A percentile compares a stretch with the other conserved stretches of the same genome.
These are phyloP conservation scores for Syngnathus floridae DNA, from an alignment of 2,113 vertebrate species.

Conservation along the genomic window DNA sequence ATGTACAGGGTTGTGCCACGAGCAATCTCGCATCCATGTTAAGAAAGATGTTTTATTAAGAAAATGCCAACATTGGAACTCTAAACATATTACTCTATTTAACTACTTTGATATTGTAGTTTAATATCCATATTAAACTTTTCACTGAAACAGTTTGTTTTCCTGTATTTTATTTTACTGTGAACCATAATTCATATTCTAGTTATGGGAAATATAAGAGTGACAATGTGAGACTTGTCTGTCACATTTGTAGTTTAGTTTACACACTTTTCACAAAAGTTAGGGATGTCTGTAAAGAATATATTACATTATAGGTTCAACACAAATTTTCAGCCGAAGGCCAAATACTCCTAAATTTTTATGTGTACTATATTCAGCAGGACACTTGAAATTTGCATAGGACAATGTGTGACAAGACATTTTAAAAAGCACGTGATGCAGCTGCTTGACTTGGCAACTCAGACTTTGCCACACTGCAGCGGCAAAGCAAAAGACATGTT, in stretches of 20 bases:
- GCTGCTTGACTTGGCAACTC: neutral
- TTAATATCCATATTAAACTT: slow-evolving; percentile 33
- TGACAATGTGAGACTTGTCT: neutral
- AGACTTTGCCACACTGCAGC: neutral
- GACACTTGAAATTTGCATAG: neutral
- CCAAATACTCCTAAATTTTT: neutral
- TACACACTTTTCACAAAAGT: neutral
- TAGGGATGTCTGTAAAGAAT: neutral
- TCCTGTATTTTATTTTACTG: slow-evolving; percentile 6
- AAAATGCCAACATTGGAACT: neutral
- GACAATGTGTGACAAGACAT: neutral
- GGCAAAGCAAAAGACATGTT: neutral
- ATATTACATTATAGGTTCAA: neutral
- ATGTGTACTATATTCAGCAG: neutral
- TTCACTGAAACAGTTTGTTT: slow-evolving; percentile 1
- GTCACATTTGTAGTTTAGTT: neutral
- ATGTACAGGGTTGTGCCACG: neutral
- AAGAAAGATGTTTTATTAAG: slow-evolving; percentile 16
- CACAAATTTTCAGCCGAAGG: neutral
- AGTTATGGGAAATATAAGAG: neutral
- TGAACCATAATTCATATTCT: neutral
- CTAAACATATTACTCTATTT: slow-evolving; percentile 14
- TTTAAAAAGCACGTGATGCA: neutral
- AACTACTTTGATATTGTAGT: slow-evolving; percentile 1
- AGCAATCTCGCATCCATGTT: neutral